Percentiles rank a stretch among this genome's conserved stretches.
phyloP scores from a whole-genome alignment of 2,797 vertebrate genomes.

The Gallinago solitaria region DNA sequence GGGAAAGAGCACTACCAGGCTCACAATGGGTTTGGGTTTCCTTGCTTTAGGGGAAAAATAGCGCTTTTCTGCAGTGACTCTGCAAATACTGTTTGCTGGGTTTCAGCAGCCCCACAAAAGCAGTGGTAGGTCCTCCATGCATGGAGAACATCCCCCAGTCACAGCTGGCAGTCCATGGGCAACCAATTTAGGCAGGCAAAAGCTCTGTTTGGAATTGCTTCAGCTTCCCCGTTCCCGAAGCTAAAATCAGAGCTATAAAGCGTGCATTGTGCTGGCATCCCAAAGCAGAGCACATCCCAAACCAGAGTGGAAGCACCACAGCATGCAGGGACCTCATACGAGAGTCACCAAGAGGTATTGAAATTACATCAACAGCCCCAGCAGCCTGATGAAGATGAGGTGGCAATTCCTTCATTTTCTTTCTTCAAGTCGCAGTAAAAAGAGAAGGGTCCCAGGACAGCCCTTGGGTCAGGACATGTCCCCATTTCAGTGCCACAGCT shows the following conservation, averaged over 20 bases:
- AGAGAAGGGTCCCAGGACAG: not conserved
- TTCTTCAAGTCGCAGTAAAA: not conserved
- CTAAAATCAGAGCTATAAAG: not conserved
- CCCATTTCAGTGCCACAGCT: not conserved
- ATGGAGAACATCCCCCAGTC: not conserved
- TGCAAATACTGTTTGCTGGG: not conserved
- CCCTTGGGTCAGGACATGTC: not conserved
- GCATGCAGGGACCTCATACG: not conserved
- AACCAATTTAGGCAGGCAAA: not conserved
- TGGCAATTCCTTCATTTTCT: not conserved
- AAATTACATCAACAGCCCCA: not conserved
- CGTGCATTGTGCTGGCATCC: fast-evolving
- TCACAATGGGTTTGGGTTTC: not conserved
- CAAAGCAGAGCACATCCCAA: not conserved
- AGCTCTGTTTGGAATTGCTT: not conserved
- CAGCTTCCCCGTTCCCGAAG: not conserved
- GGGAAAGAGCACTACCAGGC: not conserved
- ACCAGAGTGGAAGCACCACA: not conserved
- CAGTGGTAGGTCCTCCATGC: too few relatives aligned
- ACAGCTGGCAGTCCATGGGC: not conserved
- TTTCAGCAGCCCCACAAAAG: not conserved
- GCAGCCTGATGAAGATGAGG: not conserved
- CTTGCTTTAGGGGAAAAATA: not conserved
- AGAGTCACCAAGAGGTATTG: not conserved
- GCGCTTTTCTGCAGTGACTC: not conserved